These are phyloP conservation scores for Heteromormyrus szaboi DNA, from an alignment of 2,797 vertebrate species.

Conservation along the genomic window DNA sequence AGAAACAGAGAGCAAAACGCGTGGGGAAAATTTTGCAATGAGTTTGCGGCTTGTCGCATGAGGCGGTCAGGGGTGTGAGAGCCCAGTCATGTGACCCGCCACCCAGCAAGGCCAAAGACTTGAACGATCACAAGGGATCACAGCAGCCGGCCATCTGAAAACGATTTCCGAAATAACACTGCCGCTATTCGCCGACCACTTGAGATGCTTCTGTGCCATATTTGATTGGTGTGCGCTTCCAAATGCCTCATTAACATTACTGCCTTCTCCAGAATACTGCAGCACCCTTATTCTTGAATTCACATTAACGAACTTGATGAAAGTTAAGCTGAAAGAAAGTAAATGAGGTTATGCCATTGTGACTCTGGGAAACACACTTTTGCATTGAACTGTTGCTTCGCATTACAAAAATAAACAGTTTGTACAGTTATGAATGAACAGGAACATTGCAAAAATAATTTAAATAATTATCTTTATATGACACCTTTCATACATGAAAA, in stretches of 20 bases:
- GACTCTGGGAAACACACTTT: background rate
- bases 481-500: background rate
- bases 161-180: constrained; percentile 50
- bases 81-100: background rate
- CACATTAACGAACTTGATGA: background rate
- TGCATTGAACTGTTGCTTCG: background rate
- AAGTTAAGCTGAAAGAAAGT: background rate
- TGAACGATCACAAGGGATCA: background rate
- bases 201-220: background rate
- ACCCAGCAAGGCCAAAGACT: background rate
- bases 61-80: background rate
- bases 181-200: background rate
- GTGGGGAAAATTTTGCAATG: background rate
- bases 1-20: background rate
- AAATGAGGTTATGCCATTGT: background rate
- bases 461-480: background rate
- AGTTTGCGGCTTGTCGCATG: background rate
- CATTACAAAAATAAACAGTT: background rate
- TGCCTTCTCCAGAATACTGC: background rate
- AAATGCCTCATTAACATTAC: background rate
- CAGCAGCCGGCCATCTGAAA: constrained; percentile 52
- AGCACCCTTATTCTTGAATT: background rate
- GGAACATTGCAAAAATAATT: background rate
- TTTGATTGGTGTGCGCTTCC: background rate
- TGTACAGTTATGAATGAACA: background rate